phyloP scores from a whole-genome alignment of 2,888 invertebrate species.

The Mayetiola destructor region DNA sequence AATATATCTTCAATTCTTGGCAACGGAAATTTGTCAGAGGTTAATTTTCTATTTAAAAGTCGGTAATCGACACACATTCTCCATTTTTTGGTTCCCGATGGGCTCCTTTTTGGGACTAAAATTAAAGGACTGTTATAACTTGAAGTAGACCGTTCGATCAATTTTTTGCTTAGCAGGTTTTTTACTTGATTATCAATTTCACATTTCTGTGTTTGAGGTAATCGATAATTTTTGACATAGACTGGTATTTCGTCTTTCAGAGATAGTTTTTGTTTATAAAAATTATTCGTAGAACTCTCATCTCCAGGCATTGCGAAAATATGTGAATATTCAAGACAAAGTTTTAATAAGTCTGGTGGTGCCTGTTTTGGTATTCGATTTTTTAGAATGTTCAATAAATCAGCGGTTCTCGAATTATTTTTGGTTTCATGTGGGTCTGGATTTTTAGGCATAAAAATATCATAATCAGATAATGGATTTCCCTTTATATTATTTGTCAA shows the following conservation, averaged over 20 bases:
- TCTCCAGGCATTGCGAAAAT: constrained; percentile 20
- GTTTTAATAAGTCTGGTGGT: neutral
- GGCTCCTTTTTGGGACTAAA: constrained; percentile 20
- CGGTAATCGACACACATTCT: constrained; percentile 13
- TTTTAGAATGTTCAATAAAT: neutral
- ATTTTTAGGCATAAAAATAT: neutral
- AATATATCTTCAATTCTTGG: constrained; percentile 17
- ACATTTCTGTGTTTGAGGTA: constrained; percentile 18
- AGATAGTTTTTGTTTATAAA: constrained; percentile 20
- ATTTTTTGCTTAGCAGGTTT: constrained; percentile 17
- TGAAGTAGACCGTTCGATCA: constrained; percentile 19
- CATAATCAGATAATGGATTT: neutral
- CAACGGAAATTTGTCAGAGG: constrained; percentile 16
- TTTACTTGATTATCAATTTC: constrained; percentile 20
- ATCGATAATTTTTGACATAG: constrained; percentile 21
- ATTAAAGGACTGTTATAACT: constrained; percentile 21
- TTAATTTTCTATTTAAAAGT: neutral
- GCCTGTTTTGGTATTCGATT: neutral
- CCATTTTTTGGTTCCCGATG: constrained; percentile 15
- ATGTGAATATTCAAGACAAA: constrained; percentile 18
- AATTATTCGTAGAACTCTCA: constrained; percentile 20
- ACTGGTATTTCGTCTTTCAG: constrained; percentile 18
- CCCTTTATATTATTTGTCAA: neutral
- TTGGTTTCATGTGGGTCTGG: neutral
- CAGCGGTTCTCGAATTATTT: neutral